A percentile compares a stretch with the other conserved stretches of the same genome.
Evolutionary conservation across 53 echinoderm and acorn worm genomes (phyloP).

Genomic region (Holothuria leucospilota): DNA sequence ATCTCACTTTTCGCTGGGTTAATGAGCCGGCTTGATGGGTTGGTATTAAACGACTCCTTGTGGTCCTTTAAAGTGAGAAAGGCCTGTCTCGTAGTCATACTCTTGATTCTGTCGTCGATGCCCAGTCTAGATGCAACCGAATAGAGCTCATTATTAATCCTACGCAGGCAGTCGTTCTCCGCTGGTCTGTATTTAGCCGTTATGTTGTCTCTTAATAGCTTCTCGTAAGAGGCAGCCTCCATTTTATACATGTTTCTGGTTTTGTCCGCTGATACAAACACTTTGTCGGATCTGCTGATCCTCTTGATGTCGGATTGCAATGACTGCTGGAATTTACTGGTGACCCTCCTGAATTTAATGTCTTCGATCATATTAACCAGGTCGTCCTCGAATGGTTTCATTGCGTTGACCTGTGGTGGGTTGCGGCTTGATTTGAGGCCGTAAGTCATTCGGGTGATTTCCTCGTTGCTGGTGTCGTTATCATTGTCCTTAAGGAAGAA

Average conservation of each 20-base stretch:
- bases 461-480: background rate
- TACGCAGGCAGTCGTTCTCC: background rate
- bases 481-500: background rate
- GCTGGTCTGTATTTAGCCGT: conserved; percentile 32
- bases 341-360: no score
- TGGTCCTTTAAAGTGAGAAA: no score
- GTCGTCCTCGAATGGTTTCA: conserved; percentile 12
- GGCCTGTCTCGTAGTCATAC: conserved; percentile 18
- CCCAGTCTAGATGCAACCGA: conserved; percentile 35
- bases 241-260: no score
- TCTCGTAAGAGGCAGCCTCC: conserved; percentile 27
- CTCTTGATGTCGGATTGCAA: no score
- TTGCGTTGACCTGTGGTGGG: conserved; percentile 18
- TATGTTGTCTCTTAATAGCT: conserved; percentile 34
- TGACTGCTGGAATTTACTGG: conserved; percentile 44
- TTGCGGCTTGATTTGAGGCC: conserved; percentile 24
- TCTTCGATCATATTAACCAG: conserved; percentile 19
- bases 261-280: conserved; percentile 34
- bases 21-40: conserved; percentile 46
- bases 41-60: conserved; percentile 37
- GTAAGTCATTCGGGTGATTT: background rate
- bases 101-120: conserved; percentile 44
- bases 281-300: conserved; percentile 45
- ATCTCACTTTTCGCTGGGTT: conserved; percentile 42
- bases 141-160: background rate